A percentile compares a stretch with the other conserved stretches of the same genome.
Conservation (phyloP, 1,140 invertebrate species). For the Zaprionus inermis region DNA sequence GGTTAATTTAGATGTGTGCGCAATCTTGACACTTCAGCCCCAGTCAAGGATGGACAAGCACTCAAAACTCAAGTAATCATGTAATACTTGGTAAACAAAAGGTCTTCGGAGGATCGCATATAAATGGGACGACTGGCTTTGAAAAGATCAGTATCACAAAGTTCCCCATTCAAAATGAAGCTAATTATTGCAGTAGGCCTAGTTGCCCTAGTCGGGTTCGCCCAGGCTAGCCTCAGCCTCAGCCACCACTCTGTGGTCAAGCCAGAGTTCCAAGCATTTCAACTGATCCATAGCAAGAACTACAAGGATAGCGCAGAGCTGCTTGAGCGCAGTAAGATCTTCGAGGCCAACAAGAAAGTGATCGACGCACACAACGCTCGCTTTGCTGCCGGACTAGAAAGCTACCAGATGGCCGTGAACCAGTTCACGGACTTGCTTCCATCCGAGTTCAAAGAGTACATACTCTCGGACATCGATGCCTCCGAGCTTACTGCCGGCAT, state of each 20-base stretch:
- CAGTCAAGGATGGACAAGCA: background rate
- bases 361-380: slow-evolving; percentile 92
- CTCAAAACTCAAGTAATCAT: background rate
- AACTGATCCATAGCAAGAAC: slow-evolving; percentile 1
- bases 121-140: background rate
- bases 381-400: slow-evolving; percentile 87
- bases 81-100: background rate
- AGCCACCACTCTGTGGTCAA: background rate
- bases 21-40: background rate
- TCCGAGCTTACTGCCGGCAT: background rate
- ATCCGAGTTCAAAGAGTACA: slow-evolving; percentile 88
- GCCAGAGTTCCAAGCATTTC: slow-evolving; percentile 19
- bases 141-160: background rate
- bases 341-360: slow-evolving; percentile 91
- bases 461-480: slow-evolving; percentile 1
- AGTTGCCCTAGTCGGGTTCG: slow-evolving; percentile 6
- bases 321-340: slow-evolving; percentile 90
- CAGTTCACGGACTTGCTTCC: slow-evolving; percentile 93
- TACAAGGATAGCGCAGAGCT: slow-evolving; percentile 19
- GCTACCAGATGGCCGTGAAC: slow-evolving; percentile 89
- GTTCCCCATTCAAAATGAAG: slow-evolving; percentile 10
- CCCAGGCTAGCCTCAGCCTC: slow-evolving; percentile 1
- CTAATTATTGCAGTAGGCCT: background rate
- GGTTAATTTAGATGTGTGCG: background rate
- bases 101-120: background rate